Evolutionary conservation across 2,888 invertebrate genomes (phyloP), one percentile per base, ranked within the genome.

Genomic region (Harpagoxenus sublaevis): DNA sequence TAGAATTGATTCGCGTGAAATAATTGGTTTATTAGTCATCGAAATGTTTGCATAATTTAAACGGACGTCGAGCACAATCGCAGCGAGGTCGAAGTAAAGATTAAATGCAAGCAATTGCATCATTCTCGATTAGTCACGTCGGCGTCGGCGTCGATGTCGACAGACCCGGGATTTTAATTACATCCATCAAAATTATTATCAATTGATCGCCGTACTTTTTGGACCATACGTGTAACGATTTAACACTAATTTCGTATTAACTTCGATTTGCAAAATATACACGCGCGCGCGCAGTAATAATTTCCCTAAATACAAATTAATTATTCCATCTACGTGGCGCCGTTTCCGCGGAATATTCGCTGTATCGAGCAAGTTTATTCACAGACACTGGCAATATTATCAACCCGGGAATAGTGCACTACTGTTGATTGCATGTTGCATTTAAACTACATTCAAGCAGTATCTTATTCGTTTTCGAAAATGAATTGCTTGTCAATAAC

Each of bases 11-110:
- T 71, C 9, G 4, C 18, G 48, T n/a, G 9, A 60, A 81, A 81
- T 81, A 81, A 81, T 81, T 81, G 71, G 51, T 81, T 81, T 81
- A 71, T 81, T 71, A 81, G 71, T 71, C 71, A 71, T 81, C 48
- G 71, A 71, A 71, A 71, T 57, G 79, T 70, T 70, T 79, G 70
- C 57, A 79, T 79, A 79, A 79, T 79, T 79, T 79, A 79, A 79
- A 79, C 45, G 68, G 28, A 68, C 55, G 45, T 60, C 79, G 70
- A 23, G 42, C 39, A 81, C 79, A 81, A 81, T 71, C 12, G 71
- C 60, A 39, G 31, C 71, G 71, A 71, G 60, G 57, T 12, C 60
- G 60, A 12, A 71, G 71, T 81, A 81, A 81, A 81, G 79, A 81
- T 81, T 81, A 81, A 81, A 81, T 71, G 71, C 79, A 62, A 71